Percentiles rank a stretch among this genome's conserved stretches.
phyloP scores from a whole-genome alignment of 2,113 vertebrate species.

The Tetrao urogallus region DNA sequence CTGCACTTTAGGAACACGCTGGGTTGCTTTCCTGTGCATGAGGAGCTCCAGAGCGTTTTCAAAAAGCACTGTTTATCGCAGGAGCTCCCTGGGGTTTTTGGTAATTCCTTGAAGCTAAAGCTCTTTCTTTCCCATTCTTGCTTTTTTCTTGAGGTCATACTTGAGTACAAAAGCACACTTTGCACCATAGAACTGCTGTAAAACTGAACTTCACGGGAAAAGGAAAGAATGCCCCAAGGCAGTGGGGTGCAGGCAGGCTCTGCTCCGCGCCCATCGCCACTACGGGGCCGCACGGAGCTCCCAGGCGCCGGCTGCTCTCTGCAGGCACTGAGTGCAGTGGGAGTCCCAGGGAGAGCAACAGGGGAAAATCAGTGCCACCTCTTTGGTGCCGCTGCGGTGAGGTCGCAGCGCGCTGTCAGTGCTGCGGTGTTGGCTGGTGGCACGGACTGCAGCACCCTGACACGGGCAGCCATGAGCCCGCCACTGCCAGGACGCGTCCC shows the following conservation, averaged over 20 bases:
- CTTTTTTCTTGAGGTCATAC: not conserved
- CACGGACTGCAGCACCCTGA: not conserved
- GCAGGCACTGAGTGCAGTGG: not conserved
- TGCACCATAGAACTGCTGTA: not conserved
- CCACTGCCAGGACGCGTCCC: too few relatives aligned
- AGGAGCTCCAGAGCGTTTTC: not conserved
- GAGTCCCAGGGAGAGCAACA: not conserved
- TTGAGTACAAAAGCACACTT: not conserved
- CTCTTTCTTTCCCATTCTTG: not conserved
- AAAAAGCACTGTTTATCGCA: not conserved
- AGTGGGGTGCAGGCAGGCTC: not conserved
- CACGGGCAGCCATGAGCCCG: not conserved
- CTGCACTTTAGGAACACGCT: rapidly evolving
- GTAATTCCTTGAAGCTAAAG: not conserved
- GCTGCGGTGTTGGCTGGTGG: not conserved
- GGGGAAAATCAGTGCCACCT: not conserved
- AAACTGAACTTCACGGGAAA: not conserved
- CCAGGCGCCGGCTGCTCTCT: not conserved
- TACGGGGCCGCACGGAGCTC: not conserved
- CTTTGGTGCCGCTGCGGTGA: not conserved
- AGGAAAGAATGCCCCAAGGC: not conserved
- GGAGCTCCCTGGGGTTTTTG: not conserved
- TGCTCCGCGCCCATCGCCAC: not conserved
- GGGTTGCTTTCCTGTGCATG: not conserved
- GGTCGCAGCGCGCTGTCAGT: not conserved